Evolutionary conservation across 1,140 invertebrate genomes (phyloP).

Genomic region (Lasaia peninsularis): DNA sequence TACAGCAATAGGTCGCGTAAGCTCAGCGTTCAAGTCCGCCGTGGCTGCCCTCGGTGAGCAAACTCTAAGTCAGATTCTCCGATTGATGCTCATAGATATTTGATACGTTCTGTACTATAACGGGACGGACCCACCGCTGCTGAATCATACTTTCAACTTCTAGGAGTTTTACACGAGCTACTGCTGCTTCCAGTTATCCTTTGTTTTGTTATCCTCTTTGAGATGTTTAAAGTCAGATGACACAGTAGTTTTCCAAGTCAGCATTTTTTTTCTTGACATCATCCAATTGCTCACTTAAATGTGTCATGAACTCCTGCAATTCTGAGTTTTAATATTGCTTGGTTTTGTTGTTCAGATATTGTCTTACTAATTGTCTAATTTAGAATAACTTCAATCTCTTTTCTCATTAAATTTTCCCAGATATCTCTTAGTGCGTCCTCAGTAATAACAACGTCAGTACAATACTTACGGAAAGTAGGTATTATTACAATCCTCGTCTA

Average conservation of each 20-base stretch:
- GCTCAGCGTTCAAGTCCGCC: conserved; percentile 6
- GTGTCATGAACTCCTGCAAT: conserved; percentile 5
- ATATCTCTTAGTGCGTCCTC: not conserved
- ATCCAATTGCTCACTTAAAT: not conserved
- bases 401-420: not conserved
- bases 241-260: conserved; percentile 1
- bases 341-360: conserved; percentile 5
- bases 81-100: conserved; percentile 9
- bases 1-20: conserved; percentile 19
- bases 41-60: conserved; percentile 22
- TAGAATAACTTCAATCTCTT: conserved; percentile 7
- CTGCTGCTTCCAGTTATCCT: not conserved
- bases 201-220: conserved; percentile 17
- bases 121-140: conserved; percentile 19
- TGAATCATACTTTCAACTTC: conserved; percentile 15
- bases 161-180: conserved; percentile 1
- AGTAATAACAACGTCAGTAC: not conserved
- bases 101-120: conserved; percentile 10
- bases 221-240: conserved; percentile 5
- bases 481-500: too few species aligned
- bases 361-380: not conserved
- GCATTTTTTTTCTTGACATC: conserved; percentile 7
- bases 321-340: not conserved
- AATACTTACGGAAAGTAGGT: too few species aligned
- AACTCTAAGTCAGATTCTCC: conserved; percentile 18